A percentile compares a stretch with the other conserved stretches of the same genome.
phyloP scores from a whole-genome alignment of 2,113 vertebrate genomes.

The Piliocolobus tephrosceles region DNA sequence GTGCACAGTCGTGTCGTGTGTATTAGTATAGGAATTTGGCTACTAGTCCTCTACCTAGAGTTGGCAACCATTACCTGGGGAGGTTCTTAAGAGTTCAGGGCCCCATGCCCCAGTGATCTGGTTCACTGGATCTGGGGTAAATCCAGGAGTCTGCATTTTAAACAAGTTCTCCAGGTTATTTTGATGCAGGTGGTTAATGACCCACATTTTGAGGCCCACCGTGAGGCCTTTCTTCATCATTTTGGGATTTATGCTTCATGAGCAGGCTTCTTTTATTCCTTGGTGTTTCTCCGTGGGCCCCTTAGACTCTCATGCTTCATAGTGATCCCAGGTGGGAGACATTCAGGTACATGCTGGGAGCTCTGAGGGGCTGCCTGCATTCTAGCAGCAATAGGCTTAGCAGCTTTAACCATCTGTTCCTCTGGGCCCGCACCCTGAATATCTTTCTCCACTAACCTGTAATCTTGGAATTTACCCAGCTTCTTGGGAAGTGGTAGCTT shows the following conservation, averaged over 20 bases:
- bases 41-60: neutral
- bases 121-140: neutral
- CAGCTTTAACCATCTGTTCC: neutral
- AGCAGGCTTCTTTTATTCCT: neutral
- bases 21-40: neutral
- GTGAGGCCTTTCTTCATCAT: neutral
- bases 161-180: neutral
- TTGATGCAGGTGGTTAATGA: neutral
- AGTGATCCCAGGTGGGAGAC: neutral
- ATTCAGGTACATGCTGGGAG: neutral
- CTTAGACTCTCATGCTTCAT: neutral
- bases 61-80: neutral
- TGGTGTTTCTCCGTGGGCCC: neutral
- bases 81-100: neutral
- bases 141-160: neutral
- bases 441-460: neutral
- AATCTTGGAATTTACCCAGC: neutral
- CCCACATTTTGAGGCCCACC: too few relatives aligned
- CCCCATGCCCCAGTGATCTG: neutral
- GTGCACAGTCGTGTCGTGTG: neutral
- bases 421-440: neutral
- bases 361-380: neutral
- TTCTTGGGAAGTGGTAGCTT: neutral
- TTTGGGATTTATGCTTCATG: neutral
- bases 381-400: neutral